Conservation (phyloP, 1,140 invertebrate species). For the Patella vulgata region DNA sequence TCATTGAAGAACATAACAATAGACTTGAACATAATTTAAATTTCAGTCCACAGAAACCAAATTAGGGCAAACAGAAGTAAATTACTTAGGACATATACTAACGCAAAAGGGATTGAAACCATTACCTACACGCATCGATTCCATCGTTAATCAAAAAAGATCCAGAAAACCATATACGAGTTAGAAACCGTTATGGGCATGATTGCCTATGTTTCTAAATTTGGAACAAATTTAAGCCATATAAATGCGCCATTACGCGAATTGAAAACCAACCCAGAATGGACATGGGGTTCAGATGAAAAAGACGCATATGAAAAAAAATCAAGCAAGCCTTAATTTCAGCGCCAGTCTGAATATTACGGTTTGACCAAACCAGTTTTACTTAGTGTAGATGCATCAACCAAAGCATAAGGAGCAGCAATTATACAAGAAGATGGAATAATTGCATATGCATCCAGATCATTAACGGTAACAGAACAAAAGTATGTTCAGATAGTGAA, state of each 20-base stretch:
- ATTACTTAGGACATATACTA: conserved; percentile 40
- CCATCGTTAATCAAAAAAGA: conserved; percentile 42
- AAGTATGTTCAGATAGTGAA: conserved; percentile 69
- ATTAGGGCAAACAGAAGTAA: conserved; percentile 45
- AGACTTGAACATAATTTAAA: conserved; percentile 37
- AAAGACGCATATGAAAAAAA: conserved; percentile 18
- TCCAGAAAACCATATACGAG: conserved; percentile 17
- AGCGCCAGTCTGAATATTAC: conserved; percentile 10
- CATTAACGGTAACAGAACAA: conserved; percentile 61
- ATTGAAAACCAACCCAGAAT: no score
- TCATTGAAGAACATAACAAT: conserved; percentile 50
- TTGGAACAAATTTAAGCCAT: conserved; percentile 47
- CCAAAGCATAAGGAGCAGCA: conserved; percentile 63
- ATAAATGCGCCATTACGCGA: neutral
- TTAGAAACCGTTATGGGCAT: conserved; percentile 51
- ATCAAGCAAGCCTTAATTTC: conserved; percentile 17
- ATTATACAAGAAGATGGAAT: conserved; percentile 65
- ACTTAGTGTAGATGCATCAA: conserved; percentile 34
- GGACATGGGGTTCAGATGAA: no score
- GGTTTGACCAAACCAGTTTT: neutral
- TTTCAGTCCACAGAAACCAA: conserved; percentile 58
- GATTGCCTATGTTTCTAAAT: conserved; percentile 60
- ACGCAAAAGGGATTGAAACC: conserved; percentile 55
- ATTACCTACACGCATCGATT: conserved; percentile 57
- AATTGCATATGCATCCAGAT: conserved; percentile 65